Conservation (phyloP, 2,797 vertebrate genomes). For the Denticeps clupeoides region DNA sequence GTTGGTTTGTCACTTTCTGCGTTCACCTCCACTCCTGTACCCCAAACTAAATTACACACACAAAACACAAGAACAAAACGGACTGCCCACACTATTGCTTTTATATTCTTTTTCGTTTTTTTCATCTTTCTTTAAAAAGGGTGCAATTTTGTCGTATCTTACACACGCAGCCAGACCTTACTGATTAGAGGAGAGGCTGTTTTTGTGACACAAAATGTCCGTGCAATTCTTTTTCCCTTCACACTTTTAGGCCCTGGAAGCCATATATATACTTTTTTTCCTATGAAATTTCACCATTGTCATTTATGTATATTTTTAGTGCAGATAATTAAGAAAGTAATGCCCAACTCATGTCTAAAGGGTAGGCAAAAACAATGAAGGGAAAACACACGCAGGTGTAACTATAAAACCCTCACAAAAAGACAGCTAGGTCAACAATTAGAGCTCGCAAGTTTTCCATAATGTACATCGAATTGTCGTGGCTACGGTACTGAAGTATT, state of each 20-base stretch:
- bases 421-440: slow-evolving; percentile 79
- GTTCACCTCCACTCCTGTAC: slow-evolving; percentile 53
- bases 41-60: slow-evolving; percentile 78
- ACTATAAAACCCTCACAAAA: slow-evolving; percentile 75
- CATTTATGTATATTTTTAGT: slow-evolving; percentile 69
- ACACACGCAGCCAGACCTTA: slow-evolving; percentile 70
- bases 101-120: slow-evolving; percentile 65
- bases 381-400: slow-evolving; percentile 74
- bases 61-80: slow-evolving; percentile 76
- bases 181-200: slow-evolving; percentile 83
- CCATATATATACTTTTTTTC: slow-evolving; percentile 50
- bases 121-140: slow-evolving; percentile 77
- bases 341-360: slow-evolving; percentile 91
- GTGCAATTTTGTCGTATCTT: slow-evolving; percentile 85
- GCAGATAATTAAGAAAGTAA: slow-evolving; percentile 96
- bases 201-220: slow-evolving; percentile 77
- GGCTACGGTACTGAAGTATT: slow-evolving; percentile 65
- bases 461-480: slow-evolving; percentile 82
- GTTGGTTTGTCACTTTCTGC: slow-evolving; percentile 28
- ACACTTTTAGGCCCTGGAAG: slow-evolving; percentile 85
- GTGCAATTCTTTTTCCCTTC: slow-evolving; percentile 74
- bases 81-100: slow-evolving; percentile 98
- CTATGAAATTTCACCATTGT: slow-evolving; percentile 42
- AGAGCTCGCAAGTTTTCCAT: slow-evolving; percentile 75
- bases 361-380: slow-evolving; percentile 62